phyloP scores from a whole-genome alignment of 1,140 invertebrate species.

The Planococcus citri region DNA sequence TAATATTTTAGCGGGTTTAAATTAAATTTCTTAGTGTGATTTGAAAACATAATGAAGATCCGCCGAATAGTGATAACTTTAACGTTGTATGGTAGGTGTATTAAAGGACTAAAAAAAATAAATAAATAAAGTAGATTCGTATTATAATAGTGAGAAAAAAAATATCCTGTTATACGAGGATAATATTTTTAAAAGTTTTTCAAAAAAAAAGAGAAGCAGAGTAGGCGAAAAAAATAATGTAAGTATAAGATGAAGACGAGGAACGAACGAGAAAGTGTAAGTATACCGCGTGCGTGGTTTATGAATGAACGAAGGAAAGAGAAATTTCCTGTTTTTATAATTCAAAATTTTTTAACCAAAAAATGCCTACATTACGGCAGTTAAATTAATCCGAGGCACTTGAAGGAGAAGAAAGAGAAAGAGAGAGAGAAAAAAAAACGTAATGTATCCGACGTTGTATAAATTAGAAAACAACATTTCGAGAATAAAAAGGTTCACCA shows the following conservation, averaged over 20 bases:
- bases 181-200: background rate
- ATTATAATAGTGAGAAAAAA: background rate
- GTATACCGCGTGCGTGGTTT: background rate
- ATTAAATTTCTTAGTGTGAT: background rate
- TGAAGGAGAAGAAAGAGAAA: too few relatives aligned
- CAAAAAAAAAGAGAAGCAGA: too few relatives aligned
- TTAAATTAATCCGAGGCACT: background rate
- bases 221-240: too few relatives aligned
- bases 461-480: background rate
- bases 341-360: background rate
- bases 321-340: slow-evolving; percentile 8
- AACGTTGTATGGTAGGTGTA: background rate
- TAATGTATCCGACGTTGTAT: background rate
- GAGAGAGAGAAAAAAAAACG: too few relatives aligned
- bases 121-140: background rate
- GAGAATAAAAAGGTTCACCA: background rate
- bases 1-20: background rate
- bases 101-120: background rate
- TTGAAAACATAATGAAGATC: background rate
- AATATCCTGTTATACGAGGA: background rate
- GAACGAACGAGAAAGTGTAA: background rate
- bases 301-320: background rate
- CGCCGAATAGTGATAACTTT: background rate
- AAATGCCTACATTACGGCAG: background rate
- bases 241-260: too few relatives aligned